phyloP scores from a whole-genome alignment of 2,113 vertebrate genomes.

The Calidris pygmaea region DNA sequence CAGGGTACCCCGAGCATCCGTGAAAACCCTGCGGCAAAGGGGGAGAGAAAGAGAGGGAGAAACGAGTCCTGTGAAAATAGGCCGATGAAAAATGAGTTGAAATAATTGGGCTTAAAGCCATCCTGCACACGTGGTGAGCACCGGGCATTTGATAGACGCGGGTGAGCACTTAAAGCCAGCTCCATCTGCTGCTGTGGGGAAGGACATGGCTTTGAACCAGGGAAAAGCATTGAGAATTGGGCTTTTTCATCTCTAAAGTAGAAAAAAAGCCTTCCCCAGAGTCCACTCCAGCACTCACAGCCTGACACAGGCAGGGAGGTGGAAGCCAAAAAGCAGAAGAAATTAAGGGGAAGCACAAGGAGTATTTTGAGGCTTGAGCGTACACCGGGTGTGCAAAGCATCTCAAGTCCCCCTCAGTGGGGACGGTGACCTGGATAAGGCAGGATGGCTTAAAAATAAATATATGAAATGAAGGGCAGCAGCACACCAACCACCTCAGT shows the following conservation, averaged over 20 bases:
- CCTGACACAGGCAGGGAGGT: not conserved
- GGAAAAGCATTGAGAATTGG: not conserved
- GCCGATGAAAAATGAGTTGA: not conserved
- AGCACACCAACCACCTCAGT: not conserved
- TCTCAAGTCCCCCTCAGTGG: accelerated
- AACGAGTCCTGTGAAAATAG: not conserved
- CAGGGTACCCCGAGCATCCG: conserved; percentile 75
- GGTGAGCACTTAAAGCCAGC: not conserved
- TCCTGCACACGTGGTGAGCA: accelerated
- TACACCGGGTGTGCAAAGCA: not conserved
- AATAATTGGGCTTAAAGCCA: not conserved
- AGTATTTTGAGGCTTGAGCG: not conserved
- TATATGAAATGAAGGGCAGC: not conserved
- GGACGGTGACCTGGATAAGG: not conserved
- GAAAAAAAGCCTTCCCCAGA: not conserved
- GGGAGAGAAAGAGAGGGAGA: not conserved
- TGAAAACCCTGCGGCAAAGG: conserved; percentile 55
- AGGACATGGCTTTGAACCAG: not conserved
- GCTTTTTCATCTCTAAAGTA: not conserved
- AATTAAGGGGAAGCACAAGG: not conserved
- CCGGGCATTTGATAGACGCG: not conserved
- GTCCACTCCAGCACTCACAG: not conserved
- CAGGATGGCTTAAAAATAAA: not conserved
- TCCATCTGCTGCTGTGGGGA: not conserved
- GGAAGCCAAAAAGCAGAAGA: not conserved